Conservation (phyloP, 2,797 vertebrate genomes). For the Lates japonicus region DNA sequence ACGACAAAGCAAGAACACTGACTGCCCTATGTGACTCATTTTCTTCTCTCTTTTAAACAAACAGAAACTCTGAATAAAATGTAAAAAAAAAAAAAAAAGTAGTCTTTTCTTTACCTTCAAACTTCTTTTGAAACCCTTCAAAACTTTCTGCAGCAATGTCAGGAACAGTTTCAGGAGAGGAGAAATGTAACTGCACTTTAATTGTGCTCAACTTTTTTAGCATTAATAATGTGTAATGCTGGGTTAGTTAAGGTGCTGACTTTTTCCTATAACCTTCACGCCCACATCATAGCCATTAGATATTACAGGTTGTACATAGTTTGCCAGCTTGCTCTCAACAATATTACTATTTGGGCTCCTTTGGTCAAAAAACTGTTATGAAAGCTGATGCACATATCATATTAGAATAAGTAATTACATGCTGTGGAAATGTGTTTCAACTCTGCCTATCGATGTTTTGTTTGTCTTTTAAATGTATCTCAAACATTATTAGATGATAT, state of each 20-base stretch:
- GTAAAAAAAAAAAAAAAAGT: not conserved
- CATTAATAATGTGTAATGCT: constrained; percentile 11
- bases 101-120: not conserved
- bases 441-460: too few species aligned
- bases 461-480: not conserved
- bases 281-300: not conserved
- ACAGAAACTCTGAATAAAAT: constrained; percentile 9
- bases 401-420: too few species aligned
- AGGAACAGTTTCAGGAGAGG: constrained; percentile 45
- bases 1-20: constrained; percentile 27
- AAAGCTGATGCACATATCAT: too few species aligned
- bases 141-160: constrained; percentile 47
- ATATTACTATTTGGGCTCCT: too few species aligned
- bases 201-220: constrained; percentile 3
- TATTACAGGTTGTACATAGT: constrained; percentile 1
- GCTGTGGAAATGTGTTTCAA: too few species aligned
- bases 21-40: constrained; percentile 8
- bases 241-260: not conserved
- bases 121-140: constrained; percentile 33
- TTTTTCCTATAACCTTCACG: not conserved
- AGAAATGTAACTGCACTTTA: constrained; percentile 1
- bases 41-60: constrained; percentile 8
- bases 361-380: too few species aligned
- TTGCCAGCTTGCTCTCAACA: not conserved
- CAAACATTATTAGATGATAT: not conserved